Base-by-base conservation (phyloP, 2,888 invertebrate species). In the Schizaphis graminum region DNA sequence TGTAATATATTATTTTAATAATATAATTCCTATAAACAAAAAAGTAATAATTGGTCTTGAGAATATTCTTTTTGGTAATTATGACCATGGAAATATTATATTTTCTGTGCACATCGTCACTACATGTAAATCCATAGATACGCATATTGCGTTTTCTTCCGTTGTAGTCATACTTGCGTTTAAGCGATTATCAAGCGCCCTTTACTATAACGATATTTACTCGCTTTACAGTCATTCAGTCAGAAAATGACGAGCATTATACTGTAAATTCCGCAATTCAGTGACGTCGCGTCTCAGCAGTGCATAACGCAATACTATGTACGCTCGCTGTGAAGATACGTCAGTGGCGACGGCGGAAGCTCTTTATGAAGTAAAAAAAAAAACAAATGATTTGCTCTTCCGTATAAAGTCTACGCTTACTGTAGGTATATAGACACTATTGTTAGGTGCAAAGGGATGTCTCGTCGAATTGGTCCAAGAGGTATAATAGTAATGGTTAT, bases 181-280 rank as follows among this genome's bases (percentile, higher is more conserved):
- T 49, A n/a, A 91, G 24, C 47, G 35, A 56, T 47, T 35, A 11
- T 21, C 47, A 77, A n/a, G 8, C 90, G 90, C 47, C 47, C 61
- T 53, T 89, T 41, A 61, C 57, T 26, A 28, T 28, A 28, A 61
- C n/a, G n/a, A 8, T 61, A 61, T 13, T n/a, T 2, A 4, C n/a
- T 47, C 13, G 57, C 67, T 24, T 10, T 47, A 26, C 8, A 21
- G 3, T 35, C 77, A 77, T 49, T 91, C 91, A 77, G n/a, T 77
- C 49, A 49, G 49, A 91, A 91, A 77, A 77, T 77, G 67, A 91
- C 47, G 35, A 26, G 67, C 49, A 67, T 77, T 77, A 44, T 21
- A 28, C 77, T 26, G 49, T 49, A 41, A 47, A 35, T 41, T 41
- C 24, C 41, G 41, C 35, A 35, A n/a, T 67, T n/a, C n/a, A n/a